Conservation (phyloP, 1,140 invertebrate genomes). For the Drosophila baimaii region DNA sequence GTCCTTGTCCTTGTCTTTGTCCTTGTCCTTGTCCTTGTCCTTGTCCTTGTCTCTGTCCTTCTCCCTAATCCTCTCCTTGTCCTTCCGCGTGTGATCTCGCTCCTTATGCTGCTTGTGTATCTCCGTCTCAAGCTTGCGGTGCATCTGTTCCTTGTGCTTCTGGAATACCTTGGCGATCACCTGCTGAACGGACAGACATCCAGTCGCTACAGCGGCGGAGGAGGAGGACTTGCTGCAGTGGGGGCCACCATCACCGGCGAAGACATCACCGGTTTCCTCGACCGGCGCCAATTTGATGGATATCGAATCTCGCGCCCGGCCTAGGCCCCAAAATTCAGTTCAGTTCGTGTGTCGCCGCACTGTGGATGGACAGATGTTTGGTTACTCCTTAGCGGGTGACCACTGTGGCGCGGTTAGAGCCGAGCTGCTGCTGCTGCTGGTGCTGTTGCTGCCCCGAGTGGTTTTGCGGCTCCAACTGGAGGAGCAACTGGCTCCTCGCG, state of each 20-base stretch:
- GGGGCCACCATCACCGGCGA: background rate
- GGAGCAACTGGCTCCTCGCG: conserved; percentile 47
- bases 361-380: background rate
- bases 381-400: conserved; percentile 1
- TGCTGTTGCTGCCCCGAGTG: conserved; percentile 36
- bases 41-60: conserved; percentile 11
- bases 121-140: background rate
- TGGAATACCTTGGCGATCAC: conserved; percentile 12
- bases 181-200: background rate
- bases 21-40: background rate
- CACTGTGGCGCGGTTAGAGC: conserved; percentile 5
- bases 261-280: conserved; percentile 1
- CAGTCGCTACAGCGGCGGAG: background rate
- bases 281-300: conserved; percentile 22
- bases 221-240: conserved; percentile 2
- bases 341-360: background rate
- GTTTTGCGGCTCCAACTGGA: conserved; percentile 52
- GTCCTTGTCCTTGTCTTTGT: background rate
- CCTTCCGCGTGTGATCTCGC: background rate
- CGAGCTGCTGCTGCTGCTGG: conserved; percentile 2
- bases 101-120: conserved; percentile 1
- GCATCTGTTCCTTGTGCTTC: conserved; percentile 1
- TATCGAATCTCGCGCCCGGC: background rate
- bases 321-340: conserved; percentile 2
- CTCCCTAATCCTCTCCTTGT: conserved; percentile 1